Evolutionary conservation across 2,797 vertebrate species (phyloP).

Genomic region (Enteromius anoplus): DNA sequence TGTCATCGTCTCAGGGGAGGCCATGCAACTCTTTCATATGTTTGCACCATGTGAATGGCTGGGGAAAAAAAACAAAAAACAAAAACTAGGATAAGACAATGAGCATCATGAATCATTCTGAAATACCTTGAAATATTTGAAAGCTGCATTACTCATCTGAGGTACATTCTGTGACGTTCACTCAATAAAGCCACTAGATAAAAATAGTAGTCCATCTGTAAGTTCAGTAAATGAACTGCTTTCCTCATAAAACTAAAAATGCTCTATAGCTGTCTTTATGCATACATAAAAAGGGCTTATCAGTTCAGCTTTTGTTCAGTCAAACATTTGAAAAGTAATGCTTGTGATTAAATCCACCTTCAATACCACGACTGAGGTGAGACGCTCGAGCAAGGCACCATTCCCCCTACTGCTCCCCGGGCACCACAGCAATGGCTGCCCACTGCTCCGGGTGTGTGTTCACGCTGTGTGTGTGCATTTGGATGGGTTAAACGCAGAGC

Average conservation of each 20-base stretch:
- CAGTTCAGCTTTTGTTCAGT: not conserved
- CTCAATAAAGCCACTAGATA: not conserved
- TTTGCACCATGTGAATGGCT: not conserved
- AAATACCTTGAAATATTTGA: conserved; percentile 10
- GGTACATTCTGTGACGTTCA: not conserved
- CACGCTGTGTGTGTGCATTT: too few relatives aligned
- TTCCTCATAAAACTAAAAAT: not conserved
- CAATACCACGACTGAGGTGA: too few relatives aligned
- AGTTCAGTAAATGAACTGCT: not conserved
- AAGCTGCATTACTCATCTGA: conserved; percentile 1
- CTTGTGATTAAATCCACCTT: too few relatives aligned
- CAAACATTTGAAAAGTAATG: too few relatives aligned
- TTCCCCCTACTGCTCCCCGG: too few relatives aligned
- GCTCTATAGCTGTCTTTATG: not conserved
- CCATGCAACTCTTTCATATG: conserved; percentile 9
- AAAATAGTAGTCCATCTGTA: not conserved
- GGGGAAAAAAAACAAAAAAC: not conserved
- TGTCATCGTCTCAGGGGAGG: not conserved
- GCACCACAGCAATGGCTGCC: too few relatives aligned
- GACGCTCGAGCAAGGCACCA: too few relatives aligned
- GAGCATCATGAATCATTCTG: not conserved
- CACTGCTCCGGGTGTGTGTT: too few relatives aligned
- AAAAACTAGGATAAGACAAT: not conserved
- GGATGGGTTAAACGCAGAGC: too few relatives aligned
- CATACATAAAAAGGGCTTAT: not conserved